phyloP scores from a whole-genome alignment of 2,888 invertebrate genomes.

The Drosophila demipolita region DNA sequence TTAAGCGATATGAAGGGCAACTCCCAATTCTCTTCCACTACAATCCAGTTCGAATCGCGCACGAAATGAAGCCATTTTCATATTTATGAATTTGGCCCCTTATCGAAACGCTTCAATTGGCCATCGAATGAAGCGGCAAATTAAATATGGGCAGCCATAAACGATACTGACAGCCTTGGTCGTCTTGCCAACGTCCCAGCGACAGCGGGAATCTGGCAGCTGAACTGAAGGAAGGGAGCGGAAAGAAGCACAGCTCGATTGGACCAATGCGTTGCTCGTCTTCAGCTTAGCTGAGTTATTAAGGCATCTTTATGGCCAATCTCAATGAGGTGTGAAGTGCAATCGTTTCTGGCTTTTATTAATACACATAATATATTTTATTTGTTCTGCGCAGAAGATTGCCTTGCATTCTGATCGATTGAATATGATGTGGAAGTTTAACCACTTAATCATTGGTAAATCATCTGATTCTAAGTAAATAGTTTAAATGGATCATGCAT shows the following conservation, averaged over 20 bases:
- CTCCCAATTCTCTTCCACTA: slow-evolving; percentile 21
- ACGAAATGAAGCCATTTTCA: slow-evolving; percentile 80
- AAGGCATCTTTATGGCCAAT: slow-evolving; percentile 83
- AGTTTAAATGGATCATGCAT: background rate
- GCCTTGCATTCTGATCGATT: slow-evolving; percentile 44
- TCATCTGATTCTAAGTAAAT: background rate
- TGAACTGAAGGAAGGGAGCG: background rate
- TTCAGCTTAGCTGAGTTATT: slow-evolving; percentile 82
- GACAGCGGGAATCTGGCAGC: slow-evolving; percentile 1
- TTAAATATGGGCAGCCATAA: slow-evolving; percentile 81
- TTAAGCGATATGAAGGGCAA: slow-evolving; percentile 76
- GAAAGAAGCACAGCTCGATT: slow-evolving; percentile 17
- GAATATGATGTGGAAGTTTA: slow-evolving; percentile 10
- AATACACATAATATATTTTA: slow-evolving; percentile 79
- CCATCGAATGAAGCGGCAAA: slow-evolving; percentile 74
- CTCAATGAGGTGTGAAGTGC: slow-evolving; percentile 84
- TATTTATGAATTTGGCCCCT: slow-evolving; percentile 80
- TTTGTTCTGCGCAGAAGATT: slow-evolving; percentile 46
- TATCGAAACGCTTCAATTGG: slow-evolving; percentile 80
- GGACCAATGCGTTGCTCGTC: slow-evolving; percentile 32
- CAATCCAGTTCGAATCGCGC: slow-evolving; percentile 44
- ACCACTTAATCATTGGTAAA: slow-evolving; percentile 1
- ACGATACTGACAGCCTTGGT: slow-evolving; percentile 72
- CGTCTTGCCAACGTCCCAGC: slow-evolving; percentile 13
- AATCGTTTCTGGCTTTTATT: slow-evolving; percentile 79